Evolutionary conservation across 2,888 invertebrate genomes (phyloP), one percentile per base, ranked within the genome.

Genomic region (Sacculina carcini): DNA sequence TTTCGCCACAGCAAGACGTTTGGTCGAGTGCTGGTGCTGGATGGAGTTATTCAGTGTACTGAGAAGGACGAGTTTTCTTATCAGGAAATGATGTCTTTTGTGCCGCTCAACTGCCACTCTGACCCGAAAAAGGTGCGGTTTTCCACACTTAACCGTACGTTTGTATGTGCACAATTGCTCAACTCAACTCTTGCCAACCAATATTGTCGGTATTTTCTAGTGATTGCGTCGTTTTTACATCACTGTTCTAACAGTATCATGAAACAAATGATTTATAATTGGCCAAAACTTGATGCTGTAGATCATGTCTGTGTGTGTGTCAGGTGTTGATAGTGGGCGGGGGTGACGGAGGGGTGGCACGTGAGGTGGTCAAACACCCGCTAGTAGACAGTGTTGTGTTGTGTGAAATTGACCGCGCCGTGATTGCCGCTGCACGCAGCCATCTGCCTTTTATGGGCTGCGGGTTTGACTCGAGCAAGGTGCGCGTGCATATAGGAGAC

Each of bases 31-130:
- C 67, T 98, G 46, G 78, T 92, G 2, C 68, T 98, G 39, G 96
- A 98, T 67, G 92, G 90, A 24, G 84, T 94, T 26, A 90, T 98
- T 58, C 98, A 98, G 64, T 92, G 90, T 61, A 86, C 94, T 1
- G 81, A 94, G 64, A 74, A 76, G 59, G 98, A 98, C 70, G 98
- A 98, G 66, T 92, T 85, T 66, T 77, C 92, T 0, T 98, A 98
- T 66, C 96, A 96, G 66, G 98, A 98, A 69, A 94, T 94, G 92
- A 85, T 98, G 59, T 75, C 90, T 0, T 89, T 90, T 64, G 66
- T 98, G 44, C 90, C 98, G 0, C 67, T 98, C 2, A 86, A 84
- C 63, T 77, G 78, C 58, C 98, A 98, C 67, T 78, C 81, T 5
- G 76, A 79, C 60, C 98, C 98, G 0, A 76, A 81, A 62, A 81